phyloP scores from a whole-genome alignment of 1,140 invertebrate species.

The Drosophila bocki region DNA sequence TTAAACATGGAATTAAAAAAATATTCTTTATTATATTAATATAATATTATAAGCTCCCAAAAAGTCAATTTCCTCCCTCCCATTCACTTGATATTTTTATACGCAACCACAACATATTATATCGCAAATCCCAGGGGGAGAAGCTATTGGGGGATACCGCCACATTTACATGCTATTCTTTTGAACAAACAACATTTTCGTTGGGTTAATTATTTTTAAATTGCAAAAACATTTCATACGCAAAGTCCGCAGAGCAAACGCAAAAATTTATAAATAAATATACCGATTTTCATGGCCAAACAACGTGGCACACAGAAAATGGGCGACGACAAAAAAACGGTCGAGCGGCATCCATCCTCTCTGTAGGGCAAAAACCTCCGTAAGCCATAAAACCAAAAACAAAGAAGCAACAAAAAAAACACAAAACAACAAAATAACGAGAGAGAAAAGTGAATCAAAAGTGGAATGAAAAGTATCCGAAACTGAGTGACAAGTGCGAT shows the following conservation, averaged over 20 bases:
- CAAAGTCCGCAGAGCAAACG: constrained; percentile 36
- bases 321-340: constrained; percentile 42
- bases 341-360: constrained; percentile 14
- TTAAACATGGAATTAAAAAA: neutral
- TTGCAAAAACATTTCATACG: constrained; percentile 52
- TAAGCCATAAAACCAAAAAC: constrained; percentile 15
- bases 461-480: constrained; percentile 39
- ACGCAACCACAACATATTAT: constrained; percentile 18
- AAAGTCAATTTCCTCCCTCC: constrained; percentile 1
- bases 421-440: constrained; percentile 18
- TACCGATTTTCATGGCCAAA: constrained; percentile 76
- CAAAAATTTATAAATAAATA: constrained; percentile 69
- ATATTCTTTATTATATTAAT: neutral
- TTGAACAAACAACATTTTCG: constrained; percentile 32
- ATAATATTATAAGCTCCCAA: neutral
- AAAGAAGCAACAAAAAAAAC: constrained; percentile 8
- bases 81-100: constrained; percentile 6
- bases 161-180: constrained; percentile 19
- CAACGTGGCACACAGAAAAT: constrained; percentile 36
- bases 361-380: constrained; percentile 46
- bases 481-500: constrained; percentile 52
- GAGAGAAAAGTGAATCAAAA: constrained; percentile 52
- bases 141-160: neutral
- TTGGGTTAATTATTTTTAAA: constrained; percentile 60
- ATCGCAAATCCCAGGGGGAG: constrained; percentile 1